phyloP scores from a whole-genome alignment of 1,140 invertebrate genomes.

The Yoshiicerus persimilis region DNA sequence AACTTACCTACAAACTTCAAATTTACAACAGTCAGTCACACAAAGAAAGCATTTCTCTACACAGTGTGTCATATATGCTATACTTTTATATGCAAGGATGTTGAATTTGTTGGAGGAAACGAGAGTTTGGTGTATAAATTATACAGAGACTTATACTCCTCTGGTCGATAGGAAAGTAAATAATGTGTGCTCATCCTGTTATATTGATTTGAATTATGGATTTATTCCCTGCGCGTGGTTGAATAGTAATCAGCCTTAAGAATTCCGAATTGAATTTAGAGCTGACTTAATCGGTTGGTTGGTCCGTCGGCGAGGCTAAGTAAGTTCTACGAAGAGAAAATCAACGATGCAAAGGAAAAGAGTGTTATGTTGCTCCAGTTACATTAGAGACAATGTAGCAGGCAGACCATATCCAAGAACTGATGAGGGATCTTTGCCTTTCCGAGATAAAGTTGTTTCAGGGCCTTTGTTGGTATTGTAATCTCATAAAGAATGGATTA shows the following conservation, averaged over 20 bases:
- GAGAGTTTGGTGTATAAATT: neutral
- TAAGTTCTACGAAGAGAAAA: neutral
- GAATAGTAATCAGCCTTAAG: slow-evolving; percentile 22
- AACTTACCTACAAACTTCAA: neutral
- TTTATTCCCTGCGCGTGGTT: slow-evolving; percentile 25
- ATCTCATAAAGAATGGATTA: neutral
- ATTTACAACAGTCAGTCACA: no score
- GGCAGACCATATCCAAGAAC: neutral
- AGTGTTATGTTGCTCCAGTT: neutral
- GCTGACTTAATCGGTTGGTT: neutral
- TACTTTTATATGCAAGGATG: no score
- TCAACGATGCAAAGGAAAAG: neutral
- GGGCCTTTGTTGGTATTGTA: neutral
- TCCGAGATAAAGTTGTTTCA: neutral
- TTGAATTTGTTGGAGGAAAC: neutral
- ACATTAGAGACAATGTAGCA: neutral
- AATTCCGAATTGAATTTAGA: slow-evolving; percentile 15
- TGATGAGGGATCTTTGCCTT: neutral
- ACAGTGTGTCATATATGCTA: no score
- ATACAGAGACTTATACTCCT: no score
- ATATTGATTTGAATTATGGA: slow-evolving; percentile 25
- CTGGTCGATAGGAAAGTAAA: neutral
- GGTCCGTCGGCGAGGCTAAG: neutral
- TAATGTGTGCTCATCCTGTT: neutral
- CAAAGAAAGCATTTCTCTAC: no score